Evolutionary conservation across 2,113 vertebrate species (phyloP).

Genomic region (Scolopax mira): DNA sequence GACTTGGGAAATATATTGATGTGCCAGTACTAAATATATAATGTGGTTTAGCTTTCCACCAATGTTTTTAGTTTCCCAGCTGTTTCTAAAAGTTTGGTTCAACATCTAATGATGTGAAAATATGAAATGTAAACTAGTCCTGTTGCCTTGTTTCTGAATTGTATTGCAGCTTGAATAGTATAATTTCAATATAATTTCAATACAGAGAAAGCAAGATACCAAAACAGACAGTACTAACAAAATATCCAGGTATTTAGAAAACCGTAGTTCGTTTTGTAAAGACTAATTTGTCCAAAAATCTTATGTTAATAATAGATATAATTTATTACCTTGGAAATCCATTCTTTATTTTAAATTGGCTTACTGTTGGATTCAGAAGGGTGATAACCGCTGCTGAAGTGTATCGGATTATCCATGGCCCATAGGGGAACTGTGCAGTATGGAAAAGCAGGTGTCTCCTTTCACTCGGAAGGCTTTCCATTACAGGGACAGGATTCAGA

Average conservation of each 20-base stretch:
- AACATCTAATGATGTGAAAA: not conserved
- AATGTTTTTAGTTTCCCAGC: not conserved
- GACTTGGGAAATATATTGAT: not conserved
- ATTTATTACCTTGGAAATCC: constrained; percentile 22
- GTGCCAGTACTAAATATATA: not conserved
- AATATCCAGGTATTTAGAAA: not conserved
- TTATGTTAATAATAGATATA: not conserved
- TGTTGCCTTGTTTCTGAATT: not conserved
- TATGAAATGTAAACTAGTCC: not conserved
- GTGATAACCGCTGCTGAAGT: constrained; percentile 9
- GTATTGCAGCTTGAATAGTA: not conserved
- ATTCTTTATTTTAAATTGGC: not conserved
- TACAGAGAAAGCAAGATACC: not conserved
- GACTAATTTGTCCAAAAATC: not conserved
- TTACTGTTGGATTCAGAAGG: not conserved
- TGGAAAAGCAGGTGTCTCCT: not conserved
- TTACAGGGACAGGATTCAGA: not conserved
- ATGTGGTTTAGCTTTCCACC: not conserved
- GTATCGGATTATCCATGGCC: not conserved
- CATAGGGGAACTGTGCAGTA: not conserved
- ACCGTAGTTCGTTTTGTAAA: not conserved
- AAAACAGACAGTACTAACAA: not conserved
- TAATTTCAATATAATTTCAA: not conserved
- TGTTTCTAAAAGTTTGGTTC: not conserved
- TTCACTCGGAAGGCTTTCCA: not conserved